These are phyloP conservation scores for Sterrhoptilus dennistouni DNA, from an alignment of 2,113 vertebrate genomes.

Conservation along the genomic window DNA sequence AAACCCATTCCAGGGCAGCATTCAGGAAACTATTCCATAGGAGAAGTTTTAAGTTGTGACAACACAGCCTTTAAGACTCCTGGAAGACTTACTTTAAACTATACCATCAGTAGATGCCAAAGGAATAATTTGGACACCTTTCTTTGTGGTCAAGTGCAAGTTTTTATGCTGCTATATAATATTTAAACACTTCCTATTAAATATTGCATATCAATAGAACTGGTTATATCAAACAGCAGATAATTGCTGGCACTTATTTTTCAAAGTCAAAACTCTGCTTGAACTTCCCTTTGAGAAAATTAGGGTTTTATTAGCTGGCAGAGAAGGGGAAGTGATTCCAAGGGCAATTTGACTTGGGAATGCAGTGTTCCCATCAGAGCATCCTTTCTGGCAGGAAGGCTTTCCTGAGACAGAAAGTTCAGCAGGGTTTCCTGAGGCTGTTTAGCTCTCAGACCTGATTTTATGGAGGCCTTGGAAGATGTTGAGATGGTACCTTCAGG, in stretches of 20 bases:
- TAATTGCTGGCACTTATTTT: not conserved
- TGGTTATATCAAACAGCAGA: not conserved
- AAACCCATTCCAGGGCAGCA: not conserved
- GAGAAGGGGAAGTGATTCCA: not conserved
- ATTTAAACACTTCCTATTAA: not conserved
- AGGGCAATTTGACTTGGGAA: conserved; percentile 4
- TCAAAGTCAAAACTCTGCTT: conserved; percentile 20
- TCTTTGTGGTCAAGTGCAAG: not conserved
- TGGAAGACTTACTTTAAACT: not conserved
- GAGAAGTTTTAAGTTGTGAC: not conserved
- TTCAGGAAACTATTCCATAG: not conserved
- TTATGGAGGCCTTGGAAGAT: not conserved
- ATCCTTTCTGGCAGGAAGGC: not conserved
- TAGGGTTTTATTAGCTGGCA: conserved; percentile 2
- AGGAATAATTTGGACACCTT: not conserved
- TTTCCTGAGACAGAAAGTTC: not conserved
- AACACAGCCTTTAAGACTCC: not conserved
- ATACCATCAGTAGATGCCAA: not conserved
- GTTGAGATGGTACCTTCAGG: not conserved
- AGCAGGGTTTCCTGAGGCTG: not conserved
- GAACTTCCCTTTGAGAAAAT: conserved; percentile 3
- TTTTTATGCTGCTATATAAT: not conserved
- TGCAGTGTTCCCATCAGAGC: not conserved
- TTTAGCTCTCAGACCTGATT: not conserved
- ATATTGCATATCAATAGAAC: not conserved